Evolutionary conservation across 2,888 invertebrate species (phyloP).

Genomic region (Cantharis lateralis): DNA sequence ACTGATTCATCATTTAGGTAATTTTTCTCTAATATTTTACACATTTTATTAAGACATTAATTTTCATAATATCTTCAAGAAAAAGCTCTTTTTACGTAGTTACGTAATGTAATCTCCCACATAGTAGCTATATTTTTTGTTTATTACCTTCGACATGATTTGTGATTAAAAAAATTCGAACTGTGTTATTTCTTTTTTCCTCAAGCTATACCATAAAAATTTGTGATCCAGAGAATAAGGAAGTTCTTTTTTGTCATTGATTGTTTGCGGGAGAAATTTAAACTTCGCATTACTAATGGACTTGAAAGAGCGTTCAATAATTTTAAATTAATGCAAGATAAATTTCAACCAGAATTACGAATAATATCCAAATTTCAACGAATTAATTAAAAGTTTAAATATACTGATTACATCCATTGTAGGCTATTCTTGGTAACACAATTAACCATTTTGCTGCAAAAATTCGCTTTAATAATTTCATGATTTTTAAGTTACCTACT

Average conservation of each 20-base stretch:
- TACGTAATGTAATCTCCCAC: not conserved
- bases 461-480: too few species aligned
- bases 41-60: too few species aligned
- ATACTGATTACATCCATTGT: not conserved
- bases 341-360: not conserved
- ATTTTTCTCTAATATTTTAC: too few species aligned
- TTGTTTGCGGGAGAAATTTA: not conserved
- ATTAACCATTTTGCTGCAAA: too few species aligned
- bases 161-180: not conserved
- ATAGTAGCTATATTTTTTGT: not conserved
- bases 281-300: not conserved
- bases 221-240: not conserved
- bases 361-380: not conserved
- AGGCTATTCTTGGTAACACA: too few species aligned
- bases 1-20: too few species aligned
- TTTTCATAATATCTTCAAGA: not conserved
- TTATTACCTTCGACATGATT: not conserved
- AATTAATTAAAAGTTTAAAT: not conserved
- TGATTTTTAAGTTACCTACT: not conserved
- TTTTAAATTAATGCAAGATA: not conserved
- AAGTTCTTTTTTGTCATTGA: not conserved
- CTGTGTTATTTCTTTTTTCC: not conserved
- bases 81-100: not conserved
- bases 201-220: not conserved
- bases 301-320: not conserved